These are phyloP conservation scores for Acrobasis repandana DNA, from an alignment of 2,888 invertebrate genomes.

Conservation along the genomic window DNA sequence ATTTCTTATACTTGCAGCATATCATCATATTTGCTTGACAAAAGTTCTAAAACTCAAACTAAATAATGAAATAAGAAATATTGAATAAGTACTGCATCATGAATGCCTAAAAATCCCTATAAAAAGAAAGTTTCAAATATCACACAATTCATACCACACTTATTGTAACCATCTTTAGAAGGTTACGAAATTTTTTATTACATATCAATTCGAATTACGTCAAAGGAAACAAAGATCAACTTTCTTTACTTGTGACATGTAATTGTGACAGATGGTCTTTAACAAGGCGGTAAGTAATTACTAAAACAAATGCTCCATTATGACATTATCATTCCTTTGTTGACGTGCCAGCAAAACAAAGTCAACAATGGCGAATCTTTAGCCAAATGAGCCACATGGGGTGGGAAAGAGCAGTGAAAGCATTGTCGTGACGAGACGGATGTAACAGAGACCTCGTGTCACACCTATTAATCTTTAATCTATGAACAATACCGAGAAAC, in stretches of 20 bases:
- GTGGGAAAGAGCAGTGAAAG: conserved; percentile 49
- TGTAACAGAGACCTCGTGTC: conserved; percentile 37
- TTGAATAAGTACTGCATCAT: no score
- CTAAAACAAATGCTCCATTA: conserved; percentile 33
- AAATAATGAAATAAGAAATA: no score
- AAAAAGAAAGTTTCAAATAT: no score
- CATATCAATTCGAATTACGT: background rate
- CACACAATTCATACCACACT: no score
- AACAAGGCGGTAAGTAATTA: conserved; percentile 27
- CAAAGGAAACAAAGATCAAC: background rate
- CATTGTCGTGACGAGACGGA: conserved; percentile 42
- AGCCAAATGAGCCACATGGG: conserved; percentile 34
- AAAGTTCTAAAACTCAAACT: no score
- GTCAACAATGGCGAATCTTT: conserved; percentile 36
- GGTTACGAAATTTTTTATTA: no score
- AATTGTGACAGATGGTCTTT: conserved; percentile 7
- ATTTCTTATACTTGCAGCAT: no score
- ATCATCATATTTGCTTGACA: no score
- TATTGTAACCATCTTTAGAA: no score
- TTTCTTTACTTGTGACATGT: conserved; percentile 5
- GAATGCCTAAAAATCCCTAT: no score
- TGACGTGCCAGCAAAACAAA: conserved; percentile 29
- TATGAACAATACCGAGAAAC: conserved; percentile 22
- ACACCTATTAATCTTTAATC: conserved; percentile 42
- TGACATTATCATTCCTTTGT: conserved; percentile 34